phyloP scores from a whole-genome alignment of 2,113 vertebrate genomes.

The Taxidea taxus region DNA sequence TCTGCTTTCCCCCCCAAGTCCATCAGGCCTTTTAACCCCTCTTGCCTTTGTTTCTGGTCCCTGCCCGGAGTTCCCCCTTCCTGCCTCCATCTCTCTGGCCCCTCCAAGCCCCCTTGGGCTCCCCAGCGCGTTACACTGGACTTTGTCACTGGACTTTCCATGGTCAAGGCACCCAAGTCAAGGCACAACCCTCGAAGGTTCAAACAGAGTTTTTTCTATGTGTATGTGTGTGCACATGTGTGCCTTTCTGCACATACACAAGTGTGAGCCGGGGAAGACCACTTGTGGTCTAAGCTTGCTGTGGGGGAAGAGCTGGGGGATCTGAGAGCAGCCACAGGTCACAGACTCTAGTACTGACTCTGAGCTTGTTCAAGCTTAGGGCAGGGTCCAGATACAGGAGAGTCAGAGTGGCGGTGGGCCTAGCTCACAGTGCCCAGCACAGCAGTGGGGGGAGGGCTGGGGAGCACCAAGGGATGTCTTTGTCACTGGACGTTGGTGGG shows the following conservation, averaged over 20 bases:
- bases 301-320: not conserved
- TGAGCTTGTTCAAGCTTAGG: not conserved
- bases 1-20: not conserved
- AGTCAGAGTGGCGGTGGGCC: not conserved
- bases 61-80: not conserved
- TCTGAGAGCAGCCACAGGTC: not conserved
- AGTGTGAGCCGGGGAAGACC: not conserved
- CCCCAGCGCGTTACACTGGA: not conserved
- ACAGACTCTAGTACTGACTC: not conserved
- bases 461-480: fast-evolving
- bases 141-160: too few relatives aligned
- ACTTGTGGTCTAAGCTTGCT: not conserved
- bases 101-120: not conserved
- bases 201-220: not conserved
- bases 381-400: fast-evolving
- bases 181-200: not conserved
- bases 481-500: not conserved
- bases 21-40: not conserved
- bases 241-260: not conserved
- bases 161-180: not conserved
- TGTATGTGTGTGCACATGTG: not conserved
- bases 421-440: not conserved
- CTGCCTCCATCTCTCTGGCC: not conserved
- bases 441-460: not conserved
- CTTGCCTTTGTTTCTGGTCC: not conserved